These are phyloP conservation scores for Cyphomyrus plagiostoma DNA, from an alignment of 2,113 vertebrate species.

Conservation along the genomic window DNA sequence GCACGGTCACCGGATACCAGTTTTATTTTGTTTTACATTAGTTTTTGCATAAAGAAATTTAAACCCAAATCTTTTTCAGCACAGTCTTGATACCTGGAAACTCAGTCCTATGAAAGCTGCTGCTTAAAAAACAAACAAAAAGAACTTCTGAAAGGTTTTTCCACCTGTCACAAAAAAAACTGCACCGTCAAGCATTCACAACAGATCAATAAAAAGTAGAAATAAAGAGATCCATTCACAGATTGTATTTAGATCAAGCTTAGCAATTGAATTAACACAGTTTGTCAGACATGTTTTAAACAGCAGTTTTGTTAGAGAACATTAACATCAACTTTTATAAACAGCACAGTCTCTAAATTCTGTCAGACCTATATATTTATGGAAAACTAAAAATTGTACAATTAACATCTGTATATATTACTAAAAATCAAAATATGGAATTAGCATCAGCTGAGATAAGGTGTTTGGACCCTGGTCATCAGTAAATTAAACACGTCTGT, in stretches of 20 bases:
- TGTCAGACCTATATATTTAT: not conserved
- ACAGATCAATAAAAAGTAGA: slow-evolving; percentile 30
- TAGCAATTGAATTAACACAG: slow-evolving; percentile 3
- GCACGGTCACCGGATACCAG: slow-evolving; percentile 51
- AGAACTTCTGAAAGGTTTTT: not conserved
- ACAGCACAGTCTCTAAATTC: not conserved
- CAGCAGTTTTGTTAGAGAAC: slow-evolving; percentile 16
- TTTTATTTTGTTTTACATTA: slow-evolving; percentile 38
- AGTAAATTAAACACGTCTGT: not conserved
- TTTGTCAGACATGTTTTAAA: slow-evolving; percentile 9
- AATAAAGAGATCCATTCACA: slow-evolving; percentile 18
- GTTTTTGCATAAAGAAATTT: slow-evolving; percentile 48
- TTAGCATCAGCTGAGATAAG: not conserved
- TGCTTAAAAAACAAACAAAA: slow-evolving; percentile 31
- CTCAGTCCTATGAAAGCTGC: slow-evolving; percentile 49
- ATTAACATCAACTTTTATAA: slow-evolving; percentile 7
- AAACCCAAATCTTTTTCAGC: slow-evolving; percentile 52
- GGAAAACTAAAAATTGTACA: not conserved
- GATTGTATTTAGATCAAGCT: slow-evolving; percentile 1
- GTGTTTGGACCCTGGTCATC: not conserved
- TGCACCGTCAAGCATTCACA: slow-evolving; percentile 25
- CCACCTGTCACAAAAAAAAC: not conserved
- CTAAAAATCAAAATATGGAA: slow-evolving; percentile 8
- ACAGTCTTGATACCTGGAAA: slow-evolving; percentile 61
- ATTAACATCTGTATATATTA: slow-evolving; percentile 10